Percentiles rank a stretch among this genome's conserved stretches.
Evolutionary conservation across 23 tunicate species (phyloP).

Genomic region (Diplosoma virens): DNA sequence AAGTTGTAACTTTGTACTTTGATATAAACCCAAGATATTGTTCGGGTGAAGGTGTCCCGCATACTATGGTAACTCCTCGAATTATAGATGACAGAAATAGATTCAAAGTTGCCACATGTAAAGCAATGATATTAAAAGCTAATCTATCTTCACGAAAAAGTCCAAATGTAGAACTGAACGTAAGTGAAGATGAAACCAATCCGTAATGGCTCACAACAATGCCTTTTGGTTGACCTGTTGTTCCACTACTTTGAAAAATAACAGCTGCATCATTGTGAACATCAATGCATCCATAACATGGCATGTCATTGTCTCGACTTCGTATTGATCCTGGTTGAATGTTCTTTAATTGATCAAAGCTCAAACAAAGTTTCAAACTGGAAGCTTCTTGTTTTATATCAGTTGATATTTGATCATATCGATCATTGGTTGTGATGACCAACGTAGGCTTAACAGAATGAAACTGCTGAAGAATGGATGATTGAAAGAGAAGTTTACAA

Average conservation of each 20-base stretch:
- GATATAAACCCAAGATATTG: neutral
- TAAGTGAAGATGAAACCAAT: neutral
- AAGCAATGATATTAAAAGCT: neutral
- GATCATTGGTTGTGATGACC: constrained; percentile 3
- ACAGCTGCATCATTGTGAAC: constrained; percentile 7
- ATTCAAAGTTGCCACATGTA: neutral
- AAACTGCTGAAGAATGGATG: constrained; percentile 3
- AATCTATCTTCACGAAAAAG: neutral
- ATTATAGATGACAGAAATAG: neutral
- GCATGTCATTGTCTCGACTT: constrained; percentile 9
- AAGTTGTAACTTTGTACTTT: neutral
- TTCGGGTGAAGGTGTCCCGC: neutral
- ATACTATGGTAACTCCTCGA: neutral
- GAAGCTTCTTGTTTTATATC: neutral
- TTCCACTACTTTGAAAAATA: constrained; percentile 18
- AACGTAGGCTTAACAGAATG: constrained; percentile 1
- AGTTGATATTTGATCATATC: neutral
- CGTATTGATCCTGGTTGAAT: neutral
- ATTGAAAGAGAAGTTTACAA: neutral
- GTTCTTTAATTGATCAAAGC: constrained; percentile 2
- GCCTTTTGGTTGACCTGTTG: constrained; percentile 33
- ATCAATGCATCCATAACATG: constrained; percentile 20
- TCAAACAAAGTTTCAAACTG: constrained; percentile 1
- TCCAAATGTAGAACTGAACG: neutral
- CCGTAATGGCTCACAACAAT: constrained; percentile 7